Base-by-base conservation (phyloP, 2,797 vertebrate genomes). In the Ctenopoma kingsleyae region DNA sequence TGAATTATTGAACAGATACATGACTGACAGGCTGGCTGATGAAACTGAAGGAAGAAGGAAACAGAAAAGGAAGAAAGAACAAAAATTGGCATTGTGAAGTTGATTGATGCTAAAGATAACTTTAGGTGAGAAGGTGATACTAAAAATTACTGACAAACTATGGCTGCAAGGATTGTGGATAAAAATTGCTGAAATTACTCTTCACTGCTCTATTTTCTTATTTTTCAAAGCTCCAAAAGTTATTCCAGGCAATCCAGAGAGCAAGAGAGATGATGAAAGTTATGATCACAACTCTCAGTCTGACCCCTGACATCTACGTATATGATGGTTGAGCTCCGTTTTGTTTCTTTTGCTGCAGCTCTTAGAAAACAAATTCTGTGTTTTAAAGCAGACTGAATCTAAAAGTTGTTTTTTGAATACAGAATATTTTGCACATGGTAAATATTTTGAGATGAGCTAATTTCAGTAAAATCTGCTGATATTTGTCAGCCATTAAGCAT, bases 1-100 rank as follows among this genome's bases (percentile, higher is more conserved):
- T 89, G 86, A 91, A 91, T 92, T 89, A 92, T 85, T 91, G 82
- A 91, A 79, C 80, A 71, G 82, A 80, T 82, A 74, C 71, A 69
- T 90, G 91, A 92, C 62, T 92, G 89, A 86, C 91, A 85, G 86
- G 61, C 52, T 3, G 60, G 74, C 83, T 87, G 87, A 92, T 87
- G 87, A 87, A 87, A 91, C 68, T 32, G 77, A 85, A 82, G 70
- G 71, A 49, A 5, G 61, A 83, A 58, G 76, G 78, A 80, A 86
- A 87, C 67, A 68, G 58, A 70, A 73, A 65, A 68, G 49, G 58
- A 78, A 78, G 55, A 82, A 79, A 84, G 76, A 81, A 81, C 66
- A 72, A 63, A 87, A 87, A 82, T 72, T 57, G 69, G 62, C 66
- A 25, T 52, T 57, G 83, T 60, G 71, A 80, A 49, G 62, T 59